A percentile compares a stretch with the other conserved stretches of the same genome.
phyloP scores from a whole-genome alignment of 1,140 invertebrate genomes.

The Schlechtendalia chinensis region DNA sequence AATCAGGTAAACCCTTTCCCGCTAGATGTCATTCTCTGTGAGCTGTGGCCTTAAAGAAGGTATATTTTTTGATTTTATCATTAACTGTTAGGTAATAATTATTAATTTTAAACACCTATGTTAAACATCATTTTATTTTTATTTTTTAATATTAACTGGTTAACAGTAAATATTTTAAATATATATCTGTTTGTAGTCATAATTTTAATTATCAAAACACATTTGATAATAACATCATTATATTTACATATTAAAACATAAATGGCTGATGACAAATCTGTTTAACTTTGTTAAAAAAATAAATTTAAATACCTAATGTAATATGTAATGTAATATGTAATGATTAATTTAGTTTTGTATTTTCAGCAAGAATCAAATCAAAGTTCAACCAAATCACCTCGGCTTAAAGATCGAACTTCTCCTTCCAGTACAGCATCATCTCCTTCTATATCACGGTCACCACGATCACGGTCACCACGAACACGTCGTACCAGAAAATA shows the following conservation, averaged over 20 bases:
- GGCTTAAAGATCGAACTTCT: constrained; percentile 5
- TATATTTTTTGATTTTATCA: constrained; percentile 47
- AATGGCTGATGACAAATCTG: constrained; percentile 9
- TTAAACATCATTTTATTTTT: not conserved
- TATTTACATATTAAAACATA: constrained; percentile 10
- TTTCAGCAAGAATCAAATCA: constrained; percentile 47
- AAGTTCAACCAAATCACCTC: constrained; percentile 32
- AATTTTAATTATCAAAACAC: constrained; percentile 8
- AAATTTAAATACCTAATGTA: too few relatives aligned
- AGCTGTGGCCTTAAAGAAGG: constrained; percentile 46
- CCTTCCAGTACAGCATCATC: constrained; percentile 45
- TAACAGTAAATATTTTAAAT: constrained; percentile 16
- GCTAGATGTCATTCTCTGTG: constrained; percentile 45
- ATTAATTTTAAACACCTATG: constrained; percentile 34
- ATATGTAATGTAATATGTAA: not conserved
- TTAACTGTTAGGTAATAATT: constrained; percentile 35
- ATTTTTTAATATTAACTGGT: constrained; percentile 1
- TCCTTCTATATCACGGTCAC: not conserved
- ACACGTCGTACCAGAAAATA: constrained; percentile 3
- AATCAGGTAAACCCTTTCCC: constrained; percentile 49
- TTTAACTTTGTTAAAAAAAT: constrained; percentile 11
- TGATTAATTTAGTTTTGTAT: constrained; percentile 34
- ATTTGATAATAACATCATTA: constrained; percentile 25
- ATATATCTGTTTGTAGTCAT: not conserved
- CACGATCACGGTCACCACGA: not conserved